Evolutionary conservation across 2,113 vertebrate species (phyloP).

Genomic region (Sitta europaea): DNA sequence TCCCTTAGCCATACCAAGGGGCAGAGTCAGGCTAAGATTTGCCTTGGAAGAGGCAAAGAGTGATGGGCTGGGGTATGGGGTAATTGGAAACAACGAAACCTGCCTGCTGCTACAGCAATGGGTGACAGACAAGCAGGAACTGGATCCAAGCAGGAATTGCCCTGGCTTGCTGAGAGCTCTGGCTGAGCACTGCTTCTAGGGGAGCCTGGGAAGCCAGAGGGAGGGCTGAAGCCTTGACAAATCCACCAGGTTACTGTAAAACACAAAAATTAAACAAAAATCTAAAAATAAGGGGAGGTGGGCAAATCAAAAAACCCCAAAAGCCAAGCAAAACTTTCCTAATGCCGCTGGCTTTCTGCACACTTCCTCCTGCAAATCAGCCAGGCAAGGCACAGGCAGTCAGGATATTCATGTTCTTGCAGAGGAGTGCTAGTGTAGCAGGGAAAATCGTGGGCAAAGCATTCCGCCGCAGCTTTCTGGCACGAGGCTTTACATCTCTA

Average conservation of each 20-base stretch:
- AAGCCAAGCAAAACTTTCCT: background rate
- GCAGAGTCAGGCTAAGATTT: background rate
- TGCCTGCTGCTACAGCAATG: background rate
- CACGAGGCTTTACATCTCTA: background rate
- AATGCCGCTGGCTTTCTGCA: background rate
- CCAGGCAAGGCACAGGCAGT: background rate
- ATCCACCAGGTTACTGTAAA: background rate
- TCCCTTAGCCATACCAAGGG: background rate
- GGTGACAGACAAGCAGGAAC: background rate
- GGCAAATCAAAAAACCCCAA: background rate
- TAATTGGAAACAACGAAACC: background rate
- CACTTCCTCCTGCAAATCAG: background rate
- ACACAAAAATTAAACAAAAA: too few relatives aligned
- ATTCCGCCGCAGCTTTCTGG: background rate
- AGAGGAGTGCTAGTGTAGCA: background rate
- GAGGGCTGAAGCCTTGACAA: background rate
- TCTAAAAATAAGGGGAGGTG: fast-evolving
- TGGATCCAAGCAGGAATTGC: background rate
- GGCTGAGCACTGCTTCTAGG: background rate
- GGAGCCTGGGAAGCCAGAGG: background rate
- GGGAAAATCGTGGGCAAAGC: background rate
- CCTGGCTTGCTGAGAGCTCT: background rate
- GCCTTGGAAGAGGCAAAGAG: background rate
- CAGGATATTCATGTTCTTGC: background rate
- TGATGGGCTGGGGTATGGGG: background rate